Evolutionary conservation across 2,113 vertebrate species (phyloP).

Genomic region (Aptenodytes patagonicus): DNA sequence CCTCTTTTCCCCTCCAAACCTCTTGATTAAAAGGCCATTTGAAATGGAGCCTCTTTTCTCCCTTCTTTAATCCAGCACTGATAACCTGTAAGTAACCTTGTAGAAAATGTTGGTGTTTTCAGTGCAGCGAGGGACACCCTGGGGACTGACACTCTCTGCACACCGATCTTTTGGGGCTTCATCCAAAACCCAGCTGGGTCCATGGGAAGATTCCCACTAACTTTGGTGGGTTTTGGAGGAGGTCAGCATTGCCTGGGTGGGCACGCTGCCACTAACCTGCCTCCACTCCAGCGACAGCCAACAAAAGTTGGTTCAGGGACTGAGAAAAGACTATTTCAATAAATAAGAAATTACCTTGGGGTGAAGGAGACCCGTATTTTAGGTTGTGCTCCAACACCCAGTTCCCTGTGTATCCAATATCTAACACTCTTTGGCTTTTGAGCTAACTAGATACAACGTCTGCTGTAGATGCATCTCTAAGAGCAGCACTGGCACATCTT

Average conservation of each 20-base stretch:
- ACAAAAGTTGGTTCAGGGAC: background rate
- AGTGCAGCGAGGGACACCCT: background rate
- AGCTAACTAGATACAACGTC: background rate
- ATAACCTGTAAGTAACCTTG: background rate
- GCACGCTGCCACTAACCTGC: background rate
- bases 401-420: background rate
- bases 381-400: background rate
- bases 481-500: background rate
- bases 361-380: background rate
- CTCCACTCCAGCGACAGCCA: background rate
- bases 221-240: background rate
- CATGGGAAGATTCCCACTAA: background rate
- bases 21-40: conserved; percentile 50
- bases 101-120: background rate
- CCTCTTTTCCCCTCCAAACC: background rate
- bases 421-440: background rate
- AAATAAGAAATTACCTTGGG: background rate
- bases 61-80: conserved; percentile 10
- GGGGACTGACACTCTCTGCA: background rate
- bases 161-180: background rate
- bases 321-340: background rate
- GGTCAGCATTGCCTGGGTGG: background rate
- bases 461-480: background rate
- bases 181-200: background rate
- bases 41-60: conserved; percentile 18